Conservation (phyloP, 92 coral and sea anemone species). For the Porites rus region DNA sequence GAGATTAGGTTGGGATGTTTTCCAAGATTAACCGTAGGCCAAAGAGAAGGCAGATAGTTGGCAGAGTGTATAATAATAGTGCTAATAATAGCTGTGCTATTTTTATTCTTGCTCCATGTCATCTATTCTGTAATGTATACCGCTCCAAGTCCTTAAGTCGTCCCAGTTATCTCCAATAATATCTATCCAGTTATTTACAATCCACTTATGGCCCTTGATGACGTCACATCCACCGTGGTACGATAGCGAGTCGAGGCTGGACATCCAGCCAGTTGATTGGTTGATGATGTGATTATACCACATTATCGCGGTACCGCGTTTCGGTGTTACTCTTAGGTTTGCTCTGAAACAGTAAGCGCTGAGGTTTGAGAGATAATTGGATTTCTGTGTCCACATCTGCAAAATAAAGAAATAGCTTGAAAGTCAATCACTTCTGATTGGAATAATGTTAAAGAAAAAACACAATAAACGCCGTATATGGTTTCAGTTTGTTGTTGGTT, state of each 20-base stretch:
- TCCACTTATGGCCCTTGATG: constrained; percentile 86
- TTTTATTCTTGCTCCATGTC: neutral
- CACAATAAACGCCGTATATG: too few relatives aligned
- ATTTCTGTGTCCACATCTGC: constrained; percentile 66
- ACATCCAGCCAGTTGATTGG: constrained; percentile 75
- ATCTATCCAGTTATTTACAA: constrained; percentile 96
- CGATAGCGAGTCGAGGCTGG: constrained; percentile 78
- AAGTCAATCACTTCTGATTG: neutral
- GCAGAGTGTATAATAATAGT: too few relatives aligned
- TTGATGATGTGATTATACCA: constrained; percentile 94
- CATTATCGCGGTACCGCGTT: constrained; percentile 85
- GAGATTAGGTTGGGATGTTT: too few relatives aligned
- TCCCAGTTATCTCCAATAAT: constrained; percentile 71
- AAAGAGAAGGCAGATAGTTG: too few relatives aligned
- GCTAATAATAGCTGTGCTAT: neutral
- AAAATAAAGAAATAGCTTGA: neutral
- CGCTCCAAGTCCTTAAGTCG: constrained; percentile 76
- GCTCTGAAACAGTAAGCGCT: constrained; percentile 88
- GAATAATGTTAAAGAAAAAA: neutral
- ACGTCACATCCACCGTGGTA: constrained; percentile 98
- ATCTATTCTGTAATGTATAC: constrained; percentile 34
- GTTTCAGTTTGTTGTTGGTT: too few relatives aligned
- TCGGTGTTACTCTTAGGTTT: constrained; percentile 78
- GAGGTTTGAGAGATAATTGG: constrained; percentile 76
- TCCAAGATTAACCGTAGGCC: too few relatives aligned